Evolutionary conservation across 2,113 vertebrate species (phyloP).

Genomic region (Apteryx owenii): DNA sequence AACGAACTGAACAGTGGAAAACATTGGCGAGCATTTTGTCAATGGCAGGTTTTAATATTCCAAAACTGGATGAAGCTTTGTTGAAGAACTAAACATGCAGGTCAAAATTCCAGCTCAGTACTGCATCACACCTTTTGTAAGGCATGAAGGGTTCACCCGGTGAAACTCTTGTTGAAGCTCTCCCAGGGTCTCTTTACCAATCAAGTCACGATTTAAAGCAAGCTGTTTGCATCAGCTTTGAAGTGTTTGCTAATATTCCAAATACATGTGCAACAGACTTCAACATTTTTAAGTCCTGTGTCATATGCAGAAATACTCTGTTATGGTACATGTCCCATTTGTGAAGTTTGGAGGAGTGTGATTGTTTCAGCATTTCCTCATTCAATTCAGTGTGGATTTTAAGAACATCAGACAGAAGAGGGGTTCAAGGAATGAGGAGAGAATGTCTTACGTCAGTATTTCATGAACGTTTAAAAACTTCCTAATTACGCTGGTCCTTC

Average conservation of each 20-base stretch:
- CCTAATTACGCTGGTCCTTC: neutral
- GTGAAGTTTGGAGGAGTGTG: neutral
- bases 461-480: constrained; percentile 42
- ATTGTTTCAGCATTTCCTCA: constrained; percentile 31
- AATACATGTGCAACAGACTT: constrained; percentile 17
- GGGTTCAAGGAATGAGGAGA: neutral
- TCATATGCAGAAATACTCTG: constrained; percentile 26
- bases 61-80: constrained; percentile 36
- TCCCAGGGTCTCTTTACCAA: constrained; percentile 22
- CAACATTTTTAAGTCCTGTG: neutral
- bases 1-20: neutral
- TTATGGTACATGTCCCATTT: neutral
- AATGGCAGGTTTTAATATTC: neutral
- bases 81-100: constrained; percentile 27
- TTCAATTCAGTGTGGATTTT: neutral
- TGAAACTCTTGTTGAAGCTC: constrained; percentile 21
- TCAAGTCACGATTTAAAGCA: neutral
- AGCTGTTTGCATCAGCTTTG: constrained; percentile 10
- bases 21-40: neutral
- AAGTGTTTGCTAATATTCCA: constrained; percentile 36
- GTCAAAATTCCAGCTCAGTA: neutral
- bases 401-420: neutral
- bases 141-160: neutral
- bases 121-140: neutral
- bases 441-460: neutral